A percentile compares a stretch with the other conserved stretches of the same genome.
Evolutionary conservation across 2,888 invertebrate genomes (phyloP).

Genomic region (Pyrrhia umbra): DNA sequence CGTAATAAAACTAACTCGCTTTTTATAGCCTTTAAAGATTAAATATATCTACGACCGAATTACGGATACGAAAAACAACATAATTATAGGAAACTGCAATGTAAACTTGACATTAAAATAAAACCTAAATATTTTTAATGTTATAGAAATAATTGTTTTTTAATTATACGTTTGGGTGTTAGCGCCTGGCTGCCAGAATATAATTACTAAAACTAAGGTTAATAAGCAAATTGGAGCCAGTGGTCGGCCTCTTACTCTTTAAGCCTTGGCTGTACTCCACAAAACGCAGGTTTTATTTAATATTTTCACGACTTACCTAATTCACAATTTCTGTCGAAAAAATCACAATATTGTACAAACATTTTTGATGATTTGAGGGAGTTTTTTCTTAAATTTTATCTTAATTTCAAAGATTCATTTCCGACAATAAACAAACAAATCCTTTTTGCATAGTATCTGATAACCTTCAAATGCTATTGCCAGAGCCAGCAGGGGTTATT

Average conservation of each 20-base stretch:
- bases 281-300: not conserved
- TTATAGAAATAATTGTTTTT: conserved; percentile 23
- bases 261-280: conserved; percentile 1
- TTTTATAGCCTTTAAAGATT: conserved; percentile 16
- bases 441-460: not conserved
- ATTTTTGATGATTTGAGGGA: not conserved
- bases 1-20: conserved; percentile 42
- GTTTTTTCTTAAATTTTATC: not conserved
- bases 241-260: conserved; percentile 19
- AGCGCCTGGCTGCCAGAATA: not conserved
- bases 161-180: conserved; percentile 28
- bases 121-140: conserved; percentile 25
- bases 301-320: not conserved
- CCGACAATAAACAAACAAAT: not conserved
- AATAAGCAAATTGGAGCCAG: conserved; percentile 16
- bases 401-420: too few species aligned
- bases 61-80: not conserved
- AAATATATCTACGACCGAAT: not conserved
- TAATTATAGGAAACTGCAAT: conserved; percentile 15
- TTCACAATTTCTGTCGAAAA: not conserved
- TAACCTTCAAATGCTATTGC: conserved; percentile 41
- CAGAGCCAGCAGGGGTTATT: conserved; percentile 35
- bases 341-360: too few species aligned
- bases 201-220: conserved; percentile 39
- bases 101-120: conserved; percentile 42